These are phyloP conservation scores for Plusia festucae DNA, from an alignment of 2,888 invertebrate genomes.

Conservation along the genomic window DNA sequence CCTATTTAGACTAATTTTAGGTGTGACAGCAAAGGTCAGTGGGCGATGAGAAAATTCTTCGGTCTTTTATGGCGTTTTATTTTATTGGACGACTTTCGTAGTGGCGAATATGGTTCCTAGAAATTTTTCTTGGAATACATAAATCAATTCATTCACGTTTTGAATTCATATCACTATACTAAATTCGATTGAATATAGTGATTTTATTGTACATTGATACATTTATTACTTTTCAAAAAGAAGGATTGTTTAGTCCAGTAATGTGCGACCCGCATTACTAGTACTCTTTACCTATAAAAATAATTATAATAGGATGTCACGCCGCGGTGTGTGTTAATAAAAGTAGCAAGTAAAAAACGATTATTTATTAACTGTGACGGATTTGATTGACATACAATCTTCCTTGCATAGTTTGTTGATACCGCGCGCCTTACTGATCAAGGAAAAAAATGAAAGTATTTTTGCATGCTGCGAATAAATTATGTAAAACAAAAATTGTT, in stretches of 20 bases:
- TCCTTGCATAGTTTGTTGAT: neutral
- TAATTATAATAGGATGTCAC: no score
- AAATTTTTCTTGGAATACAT: slow-evolving; percentile 16
- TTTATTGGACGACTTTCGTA: slow-evolving; percentile 21
- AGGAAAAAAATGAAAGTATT: neutral
- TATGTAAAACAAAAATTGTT: neutral
- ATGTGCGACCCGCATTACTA: no score
- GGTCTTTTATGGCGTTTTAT: slow-evolving; percentile 8
- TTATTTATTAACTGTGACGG: neutral
- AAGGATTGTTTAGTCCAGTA: no score
- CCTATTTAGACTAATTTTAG: slow-evolving; percentile 35
- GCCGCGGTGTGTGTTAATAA: no score
- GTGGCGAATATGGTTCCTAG: slow-evolving; percentile 10
- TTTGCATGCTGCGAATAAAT: neutral
- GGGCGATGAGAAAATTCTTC: slow-evolving; percentile 30
- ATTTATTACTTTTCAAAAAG: no score
- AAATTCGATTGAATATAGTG: neutral
- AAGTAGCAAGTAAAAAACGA: no score
- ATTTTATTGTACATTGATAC: no score
- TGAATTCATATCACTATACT: neutral
- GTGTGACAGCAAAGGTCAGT: slow-evolving; percentile 30
- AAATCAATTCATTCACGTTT: neutral
- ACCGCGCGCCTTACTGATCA: neutral
- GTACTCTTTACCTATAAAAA: no score
- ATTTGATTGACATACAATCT: neutral